A percentile compares a stretch with the other conserved stretches of the same genome.
Conservation (phyloP, 2,888 invertebrate species). For the Pseudeuparius sepicola region DNA sequence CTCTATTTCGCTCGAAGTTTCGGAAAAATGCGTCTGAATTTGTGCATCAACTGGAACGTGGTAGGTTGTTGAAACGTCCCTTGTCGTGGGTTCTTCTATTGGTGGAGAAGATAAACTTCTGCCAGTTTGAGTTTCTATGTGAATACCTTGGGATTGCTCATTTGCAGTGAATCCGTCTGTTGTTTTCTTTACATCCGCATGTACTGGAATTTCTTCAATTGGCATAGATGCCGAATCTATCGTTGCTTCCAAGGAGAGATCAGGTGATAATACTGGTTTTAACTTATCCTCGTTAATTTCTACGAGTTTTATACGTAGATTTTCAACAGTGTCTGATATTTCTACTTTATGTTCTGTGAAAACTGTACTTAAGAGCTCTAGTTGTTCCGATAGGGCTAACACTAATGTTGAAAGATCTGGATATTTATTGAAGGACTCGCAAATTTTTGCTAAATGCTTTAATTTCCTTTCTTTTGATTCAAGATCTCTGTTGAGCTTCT, state of each 20-base stretch:
- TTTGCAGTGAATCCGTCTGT: conserved; percentile 23
- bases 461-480: conserved; percentile 42
- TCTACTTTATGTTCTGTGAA: conserved; percentile 53
- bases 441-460: conserved; percentile 40
- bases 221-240: conserved; percentile 61
- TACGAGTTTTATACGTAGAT: conserved; percentile 42
- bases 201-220: conserved; percentile 48
- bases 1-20: conserved; percentile 33
- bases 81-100: conserved; percentile 34
- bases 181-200: conserved; percentile 25
- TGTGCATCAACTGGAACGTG: conserved; percentile 48
- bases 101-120: conserved; percentile 44
- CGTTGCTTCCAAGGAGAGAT: conserved; percentile 49
- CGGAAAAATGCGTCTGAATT: conserved; percentile 42
- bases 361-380: conserved; percentile 46
- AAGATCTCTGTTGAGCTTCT: conserved; percentile 35
- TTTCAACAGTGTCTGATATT: conserved; percentile 46
- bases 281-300: conserved; percentile 30
- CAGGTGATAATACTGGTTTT: conserved; percentile 32
- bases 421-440: conserved; percentile 40
- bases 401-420: conserved; percentile 42
- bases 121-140: conserved; percentile 60
- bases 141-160: conserved; percentile 30
- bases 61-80: conserved; percentile 45
- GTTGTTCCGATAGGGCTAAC: conserved; percentile 43